Evolutionary conservation across 2,888 invertebrate genomes (phyloP).

Genomic region (Mystacides longicornis): DNA sequence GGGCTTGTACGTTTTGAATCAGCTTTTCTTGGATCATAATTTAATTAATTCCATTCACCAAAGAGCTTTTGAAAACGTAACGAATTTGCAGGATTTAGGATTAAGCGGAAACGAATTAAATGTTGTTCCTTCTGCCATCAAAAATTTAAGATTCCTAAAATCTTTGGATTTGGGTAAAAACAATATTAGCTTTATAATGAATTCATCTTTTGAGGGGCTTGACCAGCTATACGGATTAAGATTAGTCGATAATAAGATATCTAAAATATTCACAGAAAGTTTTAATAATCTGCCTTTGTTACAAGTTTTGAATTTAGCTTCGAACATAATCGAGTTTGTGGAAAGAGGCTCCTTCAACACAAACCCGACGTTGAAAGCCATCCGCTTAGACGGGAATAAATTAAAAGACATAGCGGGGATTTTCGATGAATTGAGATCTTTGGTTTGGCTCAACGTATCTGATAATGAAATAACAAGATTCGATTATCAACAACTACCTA

Average conservation of each 20-base stretch:
- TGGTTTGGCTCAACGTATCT: conserved; percentile 75
- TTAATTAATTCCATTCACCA: conserved; percentile 60
- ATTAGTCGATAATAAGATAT: conserved; percentile 72
- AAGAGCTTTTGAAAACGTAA: conserved; percentile 68
- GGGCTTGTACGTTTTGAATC: conserved; percentile 64
- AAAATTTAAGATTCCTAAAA: conserved; percentile 60
- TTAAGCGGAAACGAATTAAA: conserved; percentile 64
- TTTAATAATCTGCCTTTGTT: conserved; percentile 67
- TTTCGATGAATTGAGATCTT: conserved; percentile 60
- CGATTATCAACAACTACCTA: conserved; percentile 69
- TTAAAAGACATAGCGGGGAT: conserved; percentile 67
- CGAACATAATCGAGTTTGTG: conserved; percentile 66
- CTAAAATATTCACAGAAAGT: conserved; percentile 64
- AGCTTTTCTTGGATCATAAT: conserved; percentile 68
- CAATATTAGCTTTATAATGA: conserved; percentile 61
- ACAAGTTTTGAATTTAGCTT: conserved; percentile 71
- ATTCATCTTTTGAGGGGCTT: conserved; percentile 66
- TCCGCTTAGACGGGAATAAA: conserved; percentile 69
- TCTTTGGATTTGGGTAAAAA: conserved; percentile 78
- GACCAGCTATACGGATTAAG: conserved; percentile 68
- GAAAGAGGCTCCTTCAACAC: conserved; percentile 67
- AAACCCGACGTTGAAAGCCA: conserved; percentile 62
- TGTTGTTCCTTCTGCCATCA: conserved; percentile 59
- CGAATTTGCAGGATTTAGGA: conserved; percentile 66
- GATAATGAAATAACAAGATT: conserved; percentile 68